Evolutionary conservation across 2,797 vertebrate genomes (phyloP).

Genomic region (Artibeus lituratus): DNA sequence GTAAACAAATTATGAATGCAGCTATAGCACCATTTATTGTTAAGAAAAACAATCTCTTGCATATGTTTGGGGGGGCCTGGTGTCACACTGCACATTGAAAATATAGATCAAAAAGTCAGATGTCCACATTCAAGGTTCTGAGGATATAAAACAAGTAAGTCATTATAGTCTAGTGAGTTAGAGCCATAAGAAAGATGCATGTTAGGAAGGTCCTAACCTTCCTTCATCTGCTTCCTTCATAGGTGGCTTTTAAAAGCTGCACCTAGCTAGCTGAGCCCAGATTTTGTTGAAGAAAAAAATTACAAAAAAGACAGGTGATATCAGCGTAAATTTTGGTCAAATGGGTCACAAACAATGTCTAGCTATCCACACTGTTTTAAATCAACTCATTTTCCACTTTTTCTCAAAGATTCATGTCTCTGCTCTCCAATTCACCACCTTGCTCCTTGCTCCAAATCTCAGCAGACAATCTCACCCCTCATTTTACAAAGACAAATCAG

Average conservation of each 20-base stretch:
- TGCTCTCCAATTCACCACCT: background rate
- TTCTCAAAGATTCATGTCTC: background rate
- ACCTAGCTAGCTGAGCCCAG: background rate
- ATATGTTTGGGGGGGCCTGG: background rate
- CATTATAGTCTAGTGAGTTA: background rate
- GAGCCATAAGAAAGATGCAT: background rate
- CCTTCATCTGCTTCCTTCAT: background rate
- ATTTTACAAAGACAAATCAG: background rate
- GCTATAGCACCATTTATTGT: background rate
- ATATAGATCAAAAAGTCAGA: background rate
- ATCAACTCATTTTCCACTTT: background rate
- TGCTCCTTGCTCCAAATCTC: background rate
- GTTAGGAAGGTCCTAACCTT: background rate
- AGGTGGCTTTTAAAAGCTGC: background rate
- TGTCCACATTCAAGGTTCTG: background rate
- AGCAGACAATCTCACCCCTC: background rate
- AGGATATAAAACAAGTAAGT: background rate
- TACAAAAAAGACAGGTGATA: background rate
- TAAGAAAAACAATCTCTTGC: background rate
- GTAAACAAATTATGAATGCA: background rate
- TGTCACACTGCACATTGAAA: background rate
- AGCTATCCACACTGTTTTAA: background rate
- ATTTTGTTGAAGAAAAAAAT: background rate
- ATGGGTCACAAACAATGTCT: background rate
- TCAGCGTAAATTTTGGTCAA: background rate